A percentile compares a stretch with the other conserved stretches of the same genome.
Conservation (phyloP, 2,888 invertebrate species). For the Sinopyrophorus schimmeli region DNA sequence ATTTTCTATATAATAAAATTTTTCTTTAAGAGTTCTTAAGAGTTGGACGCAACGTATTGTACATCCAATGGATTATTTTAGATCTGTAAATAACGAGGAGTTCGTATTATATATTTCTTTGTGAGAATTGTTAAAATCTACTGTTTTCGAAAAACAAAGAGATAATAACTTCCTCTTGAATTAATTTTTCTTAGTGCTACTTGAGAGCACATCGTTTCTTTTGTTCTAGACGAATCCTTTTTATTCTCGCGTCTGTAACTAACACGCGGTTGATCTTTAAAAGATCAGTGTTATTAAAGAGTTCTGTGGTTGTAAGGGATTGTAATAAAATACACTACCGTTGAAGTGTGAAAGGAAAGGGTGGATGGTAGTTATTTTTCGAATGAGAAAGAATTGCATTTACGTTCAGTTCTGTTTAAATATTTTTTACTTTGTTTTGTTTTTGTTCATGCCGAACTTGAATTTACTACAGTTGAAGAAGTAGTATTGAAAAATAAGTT, state of each 20-base stretch:
- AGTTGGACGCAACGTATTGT: too few relatives aligned
- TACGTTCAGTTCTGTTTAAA: constrained; percentile 24
- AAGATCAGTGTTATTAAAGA: constrained; percentile 36
- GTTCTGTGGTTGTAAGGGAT: constrained; percentile 31
- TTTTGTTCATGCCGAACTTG: constrained; percentile 22
- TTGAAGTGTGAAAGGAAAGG: constrained; percentile 34
- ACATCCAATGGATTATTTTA: neutral
- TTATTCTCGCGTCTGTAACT: constrained; percentile 32
- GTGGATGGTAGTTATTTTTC: constrained; percentile 29
- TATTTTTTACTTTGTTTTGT: constrained; percentile 27
- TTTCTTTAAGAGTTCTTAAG: too few relatives aligned
- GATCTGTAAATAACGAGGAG: constrained; percentile 3
- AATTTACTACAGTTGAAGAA: constrained; percentile 24
- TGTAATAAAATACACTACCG: constrained; percentile 34
- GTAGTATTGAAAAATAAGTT: constrained; percentile 24
- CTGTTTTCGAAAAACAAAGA: constrained; percentile 25
- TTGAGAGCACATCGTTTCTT: constrained; percentile 25
- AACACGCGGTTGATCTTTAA: constrained; percentile 35
- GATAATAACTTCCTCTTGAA: constrained; percentile 33
- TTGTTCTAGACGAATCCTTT: constrained; percentile 25
- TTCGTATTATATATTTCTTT: constrained; percentile 5
- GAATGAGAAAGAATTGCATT: constrained; percentile 30
- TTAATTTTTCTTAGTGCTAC: constrained; percentile 33
- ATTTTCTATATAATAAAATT: too few relatives aligned
- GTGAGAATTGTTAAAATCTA: constrained; percentile 17